Percentiles rank a stretch among this genome's conserved stretches.
These are phyloP conservation scores for Amia ocellicauda DNA, from an alignment of 2,113 vertebrate species.

Conservation along the genomic window DNA sequence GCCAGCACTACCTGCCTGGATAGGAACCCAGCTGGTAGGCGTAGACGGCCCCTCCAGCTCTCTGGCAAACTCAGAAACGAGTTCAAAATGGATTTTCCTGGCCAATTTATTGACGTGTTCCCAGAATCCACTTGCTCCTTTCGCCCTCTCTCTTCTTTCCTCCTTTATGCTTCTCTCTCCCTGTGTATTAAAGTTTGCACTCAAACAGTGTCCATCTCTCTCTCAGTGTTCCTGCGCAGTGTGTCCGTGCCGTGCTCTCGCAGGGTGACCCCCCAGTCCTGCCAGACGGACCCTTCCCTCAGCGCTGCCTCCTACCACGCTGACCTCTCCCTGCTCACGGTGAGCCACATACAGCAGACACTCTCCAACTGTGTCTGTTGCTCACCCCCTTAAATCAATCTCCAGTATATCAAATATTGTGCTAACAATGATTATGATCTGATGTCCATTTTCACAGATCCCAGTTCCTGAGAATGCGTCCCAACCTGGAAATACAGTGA, in stretches of 20 bases:
- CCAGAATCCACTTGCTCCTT: no score
- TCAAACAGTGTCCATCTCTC: no score
- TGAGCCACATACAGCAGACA: slow-evolving; percentile 19
- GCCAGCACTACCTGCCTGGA: slow-evolving; percentile 43
- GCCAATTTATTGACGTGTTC: no score
- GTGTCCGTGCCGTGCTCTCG: slow-evolving; percentile 53
- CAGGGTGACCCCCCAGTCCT: slow-evolving; percentile 46
- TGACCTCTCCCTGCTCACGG: slow-evolving; percentile 54
- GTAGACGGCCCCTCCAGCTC: not conserved
- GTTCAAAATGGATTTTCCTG: no score
- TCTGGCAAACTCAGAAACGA: no score
- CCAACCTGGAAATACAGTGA: slow-evolving; percentile 49
- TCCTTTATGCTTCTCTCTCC: not conserved
- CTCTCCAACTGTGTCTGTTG: no score
- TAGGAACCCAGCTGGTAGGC: slow-evolving; percentile 61
- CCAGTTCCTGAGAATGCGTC: slow-evolving; percentile 33
- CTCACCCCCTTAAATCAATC: no score
- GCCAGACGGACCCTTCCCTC: slow-evolving; percentile 49
- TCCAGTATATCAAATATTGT: no score
- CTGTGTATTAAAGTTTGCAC: no score
- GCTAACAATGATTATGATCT: no score
- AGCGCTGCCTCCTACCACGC: slow-evolving; percentile 51
- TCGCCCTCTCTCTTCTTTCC: no score
- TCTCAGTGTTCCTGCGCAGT: slow-evolving; percentile 61
- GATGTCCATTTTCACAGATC: slow-evolving; percentile 40